Percentiles rank a stretch among this genome's conserved stretches.
phyloP scores from a whole-genome alignment of 1,140 invertebrate genomes.

The Melitaea cinxia region DNA sequence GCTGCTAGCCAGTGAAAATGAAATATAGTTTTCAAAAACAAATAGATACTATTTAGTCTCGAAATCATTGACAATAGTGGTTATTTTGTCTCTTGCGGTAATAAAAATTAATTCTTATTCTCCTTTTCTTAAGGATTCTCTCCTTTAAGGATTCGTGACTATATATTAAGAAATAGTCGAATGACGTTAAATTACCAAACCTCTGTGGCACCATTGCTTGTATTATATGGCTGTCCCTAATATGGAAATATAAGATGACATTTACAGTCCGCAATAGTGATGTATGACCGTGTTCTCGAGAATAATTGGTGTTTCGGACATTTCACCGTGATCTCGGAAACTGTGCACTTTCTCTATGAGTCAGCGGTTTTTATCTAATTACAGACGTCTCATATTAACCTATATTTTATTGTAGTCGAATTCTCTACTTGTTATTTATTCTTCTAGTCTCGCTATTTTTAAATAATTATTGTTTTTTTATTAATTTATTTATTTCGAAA shows the following conservation, averaged over 20 bases:
- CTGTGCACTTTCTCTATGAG: slow-evolving; percentile 40
- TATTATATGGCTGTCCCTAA: slow-evolving; percentile 1
- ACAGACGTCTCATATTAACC: slow-evolving; percentile 38
- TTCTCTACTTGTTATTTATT: slow-evolving; percentile 15
- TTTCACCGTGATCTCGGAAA: slow-evolving; percentile 40
- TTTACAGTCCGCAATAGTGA: slow-evolving; percentile 8
- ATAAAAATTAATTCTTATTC: too few species aligned
- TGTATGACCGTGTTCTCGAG: slow-evolving; percentile 37
- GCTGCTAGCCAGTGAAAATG: too few species aligned
- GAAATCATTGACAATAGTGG: too few species aligned
- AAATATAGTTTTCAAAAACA: too few species aligned
- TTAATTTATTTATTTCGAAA: slow-evolving; percentile 4
- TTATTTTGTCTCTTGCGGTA: too few species aligned
- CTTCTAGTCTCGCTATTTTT: background rate
- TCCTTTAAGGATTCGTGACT: too few species aligned
- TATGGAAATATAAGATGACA: background rate
- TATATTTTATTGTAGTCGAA: slow-evolving; percentile 33
- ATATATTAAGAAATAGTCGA: too few species aligned
- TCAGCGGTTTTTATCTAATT: slow-evolving; percentile 40
- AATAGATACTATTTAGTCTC: too few species aligned
- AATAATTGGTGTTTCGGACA: slow-evolving; percentile 37
- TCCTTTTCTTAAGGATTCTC: too few species aligned
- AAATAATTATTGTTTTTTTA: background rate
- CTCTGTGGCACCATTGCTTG: too few species aligned
- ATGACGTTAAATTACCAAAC: too few species aligned